Conservation (phyloP, 2,113 vertebrate species). For the Onychostoma macrolepis region DNA sequence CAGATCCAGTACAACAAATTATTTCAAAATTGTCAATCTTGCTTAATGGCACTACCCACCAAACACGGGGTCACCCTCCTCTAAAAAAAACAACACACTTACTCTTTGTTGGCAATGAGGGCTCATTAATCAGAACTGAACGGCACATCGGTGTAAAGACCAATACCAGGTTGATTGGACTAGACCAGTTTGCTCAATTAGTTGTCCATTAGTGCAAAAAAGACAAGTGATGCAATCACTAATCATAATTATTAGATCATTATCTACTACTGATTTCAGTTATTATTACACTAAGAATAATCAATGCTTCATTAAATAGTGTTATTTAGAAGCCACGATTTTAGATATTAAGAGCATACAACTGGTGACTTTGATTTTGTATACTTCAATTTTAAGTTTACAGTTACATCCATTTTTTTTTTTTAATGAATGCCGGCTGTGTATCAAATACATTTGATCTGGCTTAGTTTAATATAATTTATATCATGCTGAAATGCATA, state of each 20-base stretch:
- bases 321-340: background rate
- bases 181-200: conserved; percentile 2
- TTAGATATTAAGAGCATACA: background rate
- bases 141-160: background rate
- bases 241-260: conserved; percentile 11
- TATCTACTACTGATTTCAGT: background rate
- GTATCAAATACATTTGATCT: background rate
- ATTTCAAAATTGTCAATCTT: background rate
- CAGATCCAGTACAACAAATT: background rate
- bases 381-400: background rate
- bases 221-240: conserved; percentile 15
- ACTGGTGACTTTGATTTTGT: background rate
- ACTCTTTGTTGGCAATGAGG: background rate
- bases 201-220: background rate
- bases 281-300: background rate
- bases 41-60: background rate
- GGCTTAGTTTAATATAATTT: background rate
- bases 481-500: background rate
- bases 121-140: conserved; percentile 33
- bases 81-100: background rate
- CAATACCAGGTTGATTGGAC: conserved; percentile 12
- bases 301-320: background rate
- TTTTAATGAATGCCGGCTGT: background rate
- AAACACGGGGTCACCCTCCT: background rate
- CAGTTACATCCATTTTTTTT: background rate